Evolutionary conservation across 2,113 vertebrate genomes (phyloP), one percentile per base, ranked within the genome.

Genomic region (Muscicapa adusta): DNA sequence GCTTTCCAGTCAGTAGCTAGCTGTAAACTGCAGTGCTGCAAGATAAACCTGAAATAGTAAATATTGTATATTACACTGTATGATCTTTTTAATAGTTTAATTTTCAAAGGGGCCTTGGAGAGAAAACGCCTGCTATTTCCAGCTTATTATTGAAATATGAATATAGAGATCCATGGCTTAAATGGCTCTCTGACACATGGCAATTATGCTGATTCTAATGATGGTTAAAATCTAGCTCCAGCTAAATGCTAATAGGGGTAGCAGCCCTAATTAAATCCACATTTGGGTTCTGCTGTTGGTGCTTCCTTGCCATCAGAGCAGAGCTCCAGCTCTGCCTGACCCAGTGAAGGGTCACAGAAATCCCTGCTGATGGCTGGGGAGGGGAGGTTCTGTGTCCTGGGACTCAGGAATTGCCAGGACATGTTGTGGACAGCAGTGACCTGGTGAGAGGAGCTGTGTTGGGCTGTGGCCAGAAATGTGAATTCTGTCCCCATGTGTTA

Each of bases 1-100:
- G 42, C 47, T 28, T 40, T 16, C 10, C 88, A 86, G 85, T 75
- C 93, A 84, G 93, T 84, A 94, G 94, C 92, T 89, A 63, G 76
- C 40, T 79, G 42, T 91, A 96, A 95, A 89, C 66, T 43, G 42
- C 56, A 54, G 79, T 11, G n/a, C 82, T 76, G 76, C 75, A 77
- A 91, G 85, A 90, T 88, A 96, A 93, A 95, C 68, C 57, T 31
- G 56, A 81, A 91, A 62, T 33, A 73, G 54, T 96, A 95, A 96
- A 93, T 74, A 70, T 14, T 60, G 25, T 74, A 17, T 80, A 71
- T 91, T 88, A 16, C 53, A 53, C 16, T 77, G n/a, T 34, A 53
- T 71, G 25, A 36, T 60, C 60, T 56, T 91, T 88, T 67, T 68
- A 91, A 53, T 53, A 65, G 63, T 60, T 33, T 65, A 33, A 84